These are phyloP conservation scores for Strigamia transsilvanica DNA, from an alignment of 2,888 invertebrate genomes.

Conservation along the genomic window DNA sequence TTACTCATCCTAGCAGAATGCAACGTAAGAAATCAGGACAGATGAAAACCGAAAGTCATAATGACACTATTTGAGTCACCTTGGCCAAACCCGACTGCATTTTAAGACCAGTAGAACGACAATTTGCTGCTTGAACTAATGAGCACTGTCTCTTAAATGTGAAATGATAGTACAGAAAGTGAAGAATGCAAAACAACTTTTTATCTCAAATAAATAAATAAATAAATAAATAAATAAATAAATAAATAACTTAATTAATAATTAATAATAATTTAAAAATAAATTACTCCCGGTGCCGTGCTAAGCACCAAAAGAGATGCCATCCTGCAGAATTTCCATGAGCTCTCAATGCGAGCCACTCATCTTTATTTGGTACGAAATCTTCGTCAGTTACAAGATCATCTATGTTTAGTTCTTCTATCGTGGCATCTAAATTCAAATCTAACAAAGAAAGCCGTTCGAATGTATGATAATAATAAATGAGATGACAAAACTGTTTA, in stretches of 20 bases:
- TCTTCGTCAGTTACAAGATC: constrained; percentile 53
- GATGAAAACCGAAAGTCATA: constrained; percentile 10
- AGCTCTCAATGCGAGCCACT: constrained; percentile 54
- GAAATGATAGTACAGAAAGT: neutral
- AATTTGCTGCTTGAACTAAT: constrained; percentile 5
- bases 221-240: neutral
- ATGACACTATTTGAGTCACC: neutral
- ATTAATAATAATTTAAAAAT: neutral
- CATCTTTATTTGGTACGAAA: constrained; percentile 53
- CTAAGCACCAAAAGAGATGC: constrained; percentile 40
- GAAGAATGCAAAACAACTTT: constrained; percentile 1
- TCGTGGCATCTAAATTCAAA: constrained; percentile 10
- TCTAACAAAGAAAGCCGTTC: neutral
- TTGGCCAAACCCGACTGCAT: neutral
- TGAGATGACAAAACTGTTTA: neutral
- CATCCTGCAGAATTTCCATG: constrained; percentile 6
- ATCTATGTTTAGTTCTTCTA: neutral
- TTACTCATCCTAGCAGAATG: constrained; percentile 4
- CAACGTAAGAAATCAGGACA: neutral
- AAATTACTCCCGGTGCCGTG: constrained; percentile 18
- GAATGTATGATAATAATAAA: neutral
- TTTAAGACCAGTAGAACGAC: constrained; percentile 5
- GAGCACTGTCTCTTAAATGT: neutral
- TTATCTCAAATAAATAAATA: neutral
- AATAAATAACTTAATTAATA: neutral